Base-by-base conservation (phyloP, 2,888 invertebrate species). In the Chydorus sphaericus region DNA sequence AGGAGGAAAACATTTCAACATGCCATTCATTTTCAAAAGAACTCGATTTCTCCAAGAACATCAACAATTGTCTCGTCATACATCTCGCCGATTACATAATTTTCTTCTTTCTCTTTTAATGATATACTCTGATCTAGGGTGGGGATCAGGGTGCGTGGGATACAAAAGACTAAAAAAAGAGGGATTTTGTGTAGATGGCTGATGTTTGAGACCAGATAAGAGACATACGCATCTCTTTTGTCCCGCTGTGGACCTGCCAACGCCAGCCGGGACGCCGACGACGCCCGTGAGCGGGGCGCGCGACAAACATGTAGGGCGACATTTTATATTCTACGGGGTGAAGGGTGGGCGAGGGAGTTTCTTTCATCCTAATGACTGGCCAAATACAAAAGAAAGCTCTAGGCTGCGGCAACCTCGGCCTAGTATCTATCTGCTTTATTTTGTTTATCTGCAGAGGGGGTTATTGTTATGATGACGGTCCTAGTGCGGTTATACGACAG, bases 251-350 rank as follows among this genome's bases (percentile, higher is more conserved):
- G 39, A 39, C 39, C 39, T 39, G 39, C 39, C 39, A 39, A 39
- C 39, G 39, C 39, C 39, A 39, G 39, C 39, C 39, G 39, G n/a
- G n/a, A 39, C 39, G 39, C 39, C 39, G 39, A 39, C 10, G 39
- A 16, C 20, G n/a, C n/a, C 14, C 8, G 36, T 20, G 39, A 20
- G 39, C 20, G 39, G 39, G 14, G 33, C 20, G 39, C 18, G 39
- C 18, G 39, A 39, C n/a, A n/a, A n/a, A n/a, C n/a, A n/a, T n/a
- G n/a, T n/a, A n/a, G n/a, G 39, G 39, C 16, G 39, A 39, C 39
- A 39, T 39, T 39, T 39, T 39, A 39, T 39, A 39, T n/a, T 8
- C n/a, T 36, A n/a, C n/a, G n/a, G 16, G 38, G 38, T 14, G 38
- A 20, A 14, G 37, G 37, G 5, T 37, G 11, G 37, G 37, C 16